Percentiles rank a stretch among this genome's conserved stretches.
Evolutionary conservation across 2,888 invertebrate genomes (phyloP).

Genomic region (Colletes collaris): DNA sequence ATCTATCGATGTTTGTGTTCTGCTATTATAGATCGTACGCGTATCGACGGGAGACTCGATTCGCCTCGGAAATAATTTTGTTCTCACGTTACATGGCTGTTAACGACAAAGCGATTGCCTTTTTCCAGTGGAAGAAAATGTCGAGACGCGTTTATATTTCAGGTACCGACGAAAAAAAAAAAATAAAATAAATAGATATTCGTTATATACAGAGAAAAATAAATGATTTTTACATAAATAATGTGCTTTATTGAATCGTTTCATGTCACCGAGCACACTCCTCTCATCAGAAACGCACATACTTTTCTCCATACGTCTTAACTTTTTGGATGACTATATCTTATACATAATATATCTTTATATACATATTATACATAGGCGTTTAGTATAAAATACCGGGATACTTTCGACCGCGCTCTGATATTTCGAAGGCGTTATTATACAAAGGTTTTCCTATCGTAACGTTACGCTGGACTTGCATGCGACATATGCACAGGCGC

Average conservation of each 20-base stretch:
- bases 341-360: constrained; percentile 70
- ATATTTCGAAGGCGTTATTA: constrained; percentile 23
- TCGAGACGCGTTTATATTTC: constrained; percentile 39
- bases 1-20: background rate
- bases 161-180: background rate
- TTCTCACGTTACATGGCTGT: background rate
- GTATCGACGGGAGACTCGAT: background rate
- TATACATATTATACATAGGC: constrained; percentile 74
- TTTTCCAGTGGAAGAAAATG: constrained; percentile 1
- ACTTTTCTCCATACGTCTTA: constrained; percentile 54
- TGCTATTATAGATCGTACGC: background rate
- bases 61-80: background rate
- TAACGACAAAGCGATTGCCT: constrained; percentile 1
- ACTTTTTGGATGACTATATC: constrained; percentile 58
- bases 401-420: constrained; percentile 4
- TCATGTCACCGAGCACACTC: constrained; percentile 72
- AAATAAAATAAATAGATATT: constrained; percentile 13
- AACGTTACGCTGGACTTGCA: constrained; percentile 13
- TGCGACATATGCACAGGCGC: constrained; percentile 16
- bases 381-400: constrained; percentile 57
- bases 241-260: constrained; percentile 79
- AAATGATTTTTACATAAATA: constrained; percentile 78
- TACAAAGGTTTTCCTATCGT: constrained; percentile 26
- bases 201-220: constrained; percentile 40
- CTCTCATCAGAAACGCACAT: constrained; percentile 73